phyloP scores from a whole-genome alignment of 2,888 invertebrate species.

The Apoderus coryli region DNA sequence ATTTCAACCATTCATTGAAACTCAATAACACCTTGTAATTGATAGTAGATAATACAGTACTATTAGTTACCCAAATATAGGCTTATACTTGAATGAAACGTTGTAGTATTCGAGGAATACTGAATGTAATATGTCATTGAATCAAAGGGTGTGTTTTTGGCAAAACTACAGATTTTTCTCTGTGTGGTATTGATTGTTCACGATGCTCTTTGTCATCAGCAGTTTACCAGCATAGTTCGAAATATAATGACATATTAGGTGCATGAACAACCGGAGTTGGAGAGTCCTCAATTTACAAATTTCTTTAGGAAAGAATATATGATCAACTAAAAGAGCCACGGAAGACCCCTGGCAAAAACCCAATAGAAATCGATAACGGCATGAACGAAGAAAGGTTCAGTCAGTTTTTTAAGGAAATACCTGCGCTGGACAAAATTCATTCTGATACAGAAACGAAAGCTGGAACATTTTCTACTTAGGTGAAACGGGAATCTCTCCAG shows the following conservation, averaged over 20 bases:
- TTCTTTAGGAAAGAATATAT: slow-evolving; percentile 1
- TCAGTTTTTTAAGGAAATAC: slow-evolving; percentile 10
- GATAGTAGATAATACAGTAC: no score
- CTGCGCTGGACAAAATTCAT: slow-evolving; percentile 7
- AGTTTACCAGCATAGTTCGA: no score
- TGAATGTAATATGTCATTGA: no score
- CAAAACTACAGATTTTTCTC: no score
- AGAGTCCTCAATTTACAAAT: slow-evolving; percentile 3
- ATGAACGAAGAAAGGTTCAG: slow-evolving; percentile 9
- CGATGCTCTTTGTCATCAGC: no score
- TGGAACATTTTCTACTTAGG: slow-evolving; percentile 16
- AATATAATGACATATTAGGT: slow-evolving; percentile 1
- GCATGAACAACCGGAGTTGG: slow-evolving; percentile 1
- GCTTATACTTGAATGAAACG: no score
- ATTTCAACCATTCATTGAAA: no score
- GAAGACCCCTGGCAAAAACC: slow-evolving; percentile 1
- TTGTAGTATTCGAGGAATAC: no score
- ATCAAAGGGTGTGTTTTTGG: no score
- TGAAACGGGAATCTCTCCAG: slow-evolving; percentile 15
- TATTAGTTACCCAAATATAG: no score
- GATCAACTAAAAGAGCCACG: slow-evolving; percentile 2
- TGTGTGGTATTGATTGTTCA: no score
- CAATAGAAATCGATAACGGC: slow-evolving; percentile 3
- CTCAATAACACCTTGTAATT: no score
- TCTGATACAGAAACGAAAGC: slow-evolving; percentile 10